Percentiles rank a stretch among this genome's conserved stretches.
These are phyloP conservation scores for Otolemur garnettii DNA, from an alignment of 2,113 vertebrate genomes.

Conservation along the genomic window DNA sequence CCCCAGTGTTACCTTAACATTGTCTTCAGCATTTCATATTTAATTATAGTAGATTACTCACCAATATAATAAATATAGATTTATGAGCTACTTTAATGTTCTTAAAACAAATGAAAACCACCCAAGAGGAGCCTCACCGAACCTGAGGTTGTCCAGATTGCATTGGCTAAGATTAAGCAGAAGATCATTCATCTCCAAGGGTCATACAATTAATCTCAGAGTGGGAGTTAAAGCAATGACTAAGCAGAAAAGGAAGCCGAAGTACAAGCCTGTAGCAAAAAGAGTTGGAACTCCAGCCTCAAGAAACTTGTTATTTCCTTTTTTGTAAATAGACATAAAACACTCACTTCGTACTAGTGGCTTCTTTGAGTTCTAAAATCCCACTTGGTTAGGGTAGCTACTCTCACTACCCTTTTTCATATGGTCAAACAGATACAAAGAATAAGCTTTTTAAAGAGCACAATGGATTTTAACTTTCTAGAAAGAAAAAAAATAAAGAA, in stretches of 20 bases:
- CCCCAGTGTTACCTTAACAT: constrained; percentile 73
- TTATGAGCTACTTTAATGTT: constrained; percentile 79
- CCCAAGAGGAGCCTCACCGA: constrained; percentile 73
- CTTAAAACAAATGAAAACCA: constrained; percentile 83
- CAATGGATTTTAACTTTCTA: not conserved
- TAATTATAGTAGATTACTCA: constrained; percentile 78
- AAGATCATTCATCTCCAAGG: constrained; percentile 64
- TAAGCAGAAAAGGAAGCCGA: constrained; percentile 73
- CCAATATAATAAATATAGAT: constrained; percentile 75
- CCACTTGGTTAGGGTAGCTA: not conserved
- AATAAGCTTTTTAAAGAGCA: constrained; percentile 1
- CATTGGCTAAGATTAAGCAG: constrained; percentile 72
- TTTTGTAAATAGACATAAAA: constrained; percentile 57
- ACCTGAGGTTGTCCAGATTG: constrained; percentile 79
- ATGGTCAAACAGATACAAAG: not conserved
- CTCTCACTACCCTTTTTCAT: constrained; percentile 3
- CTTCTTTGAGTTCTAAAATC: constrained; percentile 20
- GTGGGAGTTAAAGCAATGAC: constrained; percentile 76
- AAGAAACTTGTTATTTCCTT: constrained; percentile 46
- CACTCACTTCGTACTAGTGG: not conserved
- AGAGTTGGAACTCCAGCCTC: not conserved
- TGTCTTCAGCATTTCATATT: constrained; percentile 81
- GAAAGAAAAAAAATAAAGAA: too few relatives aligned
- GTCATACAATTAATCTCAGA: constrained; percentile 69
- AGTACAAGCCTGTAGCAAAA: constrained; percentile 52